Conservation (phyloP, 2,888 invertebrate genomes). For the Eristalis intricaria region DNA sequence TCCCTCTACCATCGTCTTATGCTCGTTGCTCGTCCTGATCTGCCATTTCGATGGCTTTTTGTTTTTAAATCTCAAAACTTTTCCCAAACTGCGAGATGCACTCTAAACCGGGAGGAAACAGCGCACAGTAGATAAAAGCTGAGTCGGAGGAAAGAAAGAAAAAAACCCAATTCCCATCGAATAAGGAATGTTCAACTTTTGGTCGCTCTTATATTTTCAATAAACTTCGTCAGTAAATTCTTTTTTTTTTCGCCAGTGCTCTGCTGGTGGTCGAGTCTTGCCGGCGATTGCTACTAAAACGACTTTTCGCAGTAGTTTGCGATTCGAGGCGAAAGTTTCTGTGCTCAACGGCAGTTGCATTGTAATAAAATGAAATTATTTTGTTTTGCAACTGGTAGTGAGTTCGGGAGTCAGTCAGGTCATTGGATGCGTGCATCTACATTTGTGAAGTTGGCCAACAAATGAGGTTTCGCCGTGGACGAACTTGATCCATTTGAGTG, state of each 20-base stretch:
- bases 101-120: constrained; percentile 18
- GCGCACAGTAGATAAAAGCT: constrained; percentile 33
- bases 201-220: constrained; percentile 40
- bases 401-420: constrained; percentile 28
- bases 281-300: constrained; percentile 21
- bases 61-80: constrained; percentile 43
- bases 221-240: constrained; percentile 17
- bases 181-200: constrained; percentile 29
- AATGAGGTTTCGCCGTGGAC: neutral
- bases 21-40: neutral
- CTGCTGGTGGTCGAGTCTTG: neutral
- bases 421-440: constrained; percentile 2
- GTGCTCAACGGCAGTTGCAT: constrained; percentile 33
- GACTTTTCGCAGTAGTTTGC: constrained; percentile 39
- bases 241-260: neutral
- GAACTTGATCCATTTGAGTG: neutral
- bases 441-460: neutral
- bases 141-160: neutral
- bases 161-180: neutral
- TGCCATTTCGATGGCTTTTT: constrained; percentile 34
- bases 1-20: neutral
- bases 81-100: constrained; percentile 28
- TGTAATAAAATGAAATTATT: constrained; percentile 52
- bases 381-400: constrained; percentile 32
- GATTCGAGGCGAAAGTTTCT: constrained; percentile 30